Evolutionary conservation across 2,888 invertebrate species (phyloP).

Genomic region (Pimpla rufipes): DNA sequence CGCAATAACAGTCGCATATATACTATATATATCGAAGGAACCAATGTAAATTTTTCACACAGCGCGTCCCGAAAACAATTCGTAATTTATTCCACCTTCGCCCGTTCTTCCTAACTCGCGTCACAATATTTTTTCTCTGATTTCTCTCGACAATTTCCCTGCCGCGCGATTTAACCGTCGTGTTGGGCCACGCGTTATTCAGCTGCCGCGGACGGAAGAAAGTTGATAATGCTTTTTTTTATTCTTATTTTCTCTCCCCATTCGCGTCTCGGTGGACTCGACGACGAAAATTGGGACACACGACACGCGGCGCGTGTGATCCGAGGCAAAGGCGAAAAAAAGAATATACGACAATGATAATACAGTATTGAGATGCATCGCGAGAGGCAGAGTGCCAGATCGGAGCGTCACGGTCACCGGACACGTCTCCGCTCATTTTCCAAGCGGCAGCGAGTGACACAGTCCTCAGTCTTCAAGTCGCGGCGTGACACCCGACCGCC

Average conservation of each 20-base stretch:
- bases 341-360: conserved; percentile 8
- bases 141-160: not conserved
- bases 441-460: no score
- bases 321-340: conserved; percentile 25
- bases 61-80: conserved; percentile 11
- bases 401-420: conserved; percentile 25
- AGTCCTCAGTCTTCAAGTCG: not conserved
- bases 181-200: conserved; percentile 12
- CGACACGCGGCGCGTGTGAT: conserved; percentile 4
- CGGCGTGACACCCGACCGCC: not conserved
- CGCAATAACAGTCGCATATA: conserved; percentile 21
- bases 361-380: conserved; percentile 29
- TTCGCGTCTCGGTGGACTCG: conserved; percentile 12
- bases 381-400: conserved; percentile 39
- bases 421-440: not conserved
- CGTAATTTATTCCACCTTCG: conserved; percentile 7
- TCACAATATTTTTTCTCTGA: not conserved
- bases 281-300: conserved; percentile 11
- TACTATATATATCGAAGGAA: conserved; percentile 20
- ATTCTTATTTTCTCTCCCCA: not conserved
- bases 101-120: conserved; percentile 14
- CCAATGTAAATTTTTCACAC: conserved; percentile 15
- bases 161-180: conserved; percentile 6
- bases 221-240: conserved; percentile 18
- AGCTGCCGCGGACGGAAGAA: conserved; percentile 44